A percentile compares a stretch with the other conserved stretches of the same genome.
Conservation (phyloP, 2,888 invertebrate species). For the Masnerella sp. region DNA sequence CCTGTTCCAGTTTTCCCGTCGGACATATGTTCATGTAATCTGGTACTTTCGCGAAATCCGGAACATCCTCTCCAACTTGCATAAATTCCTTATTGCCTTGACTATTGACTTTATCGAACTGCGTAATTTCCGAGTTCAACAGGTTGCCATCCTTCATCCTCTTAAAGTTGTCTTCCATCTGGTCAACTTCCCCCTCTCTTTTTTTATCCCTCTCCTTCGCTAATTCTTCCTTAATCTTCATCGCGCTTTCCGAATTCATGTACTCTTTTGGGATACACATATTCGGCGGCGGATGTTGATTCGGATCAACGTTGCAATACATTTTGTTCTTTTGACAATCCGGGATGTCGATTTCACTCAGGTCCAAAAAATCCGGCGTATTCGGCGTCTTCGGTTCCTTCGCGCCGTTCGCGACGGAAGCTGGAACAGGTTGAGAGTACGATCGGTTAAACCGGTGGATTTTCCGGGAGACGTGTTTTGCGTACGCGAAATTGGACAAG, state of each 20-base stretch:
- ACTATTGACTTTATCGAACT: no score
- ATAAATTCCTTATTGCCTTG: slow-evolving; percentile 8
- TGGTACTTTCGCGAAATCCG: slow-evolving; percentile 61
- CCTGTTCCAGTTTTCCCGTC: slow-evolving; percentile 64
- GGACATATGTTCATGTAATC: slow-evolving; percentile 72
- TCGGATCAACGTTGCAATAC: slow-evolving; percentile 65
- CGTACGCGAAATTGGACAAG: no score
- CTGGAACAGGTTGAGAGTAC: slow-evolving; percentile 61
- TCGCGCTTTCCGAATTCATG: slow-evolving; percentile 62
- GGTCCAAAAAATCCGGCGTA: slow-evolving; percentile 67
- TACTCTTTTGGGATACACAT: slow-evolving; percentile 72
- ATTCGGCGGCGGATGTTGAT: slow-evolving; percentile 65
- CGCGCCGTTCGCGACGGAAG: slow-evolving; percentile 68
- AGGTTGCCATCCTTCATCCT: no score
- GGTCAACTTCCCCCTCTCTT: no score
- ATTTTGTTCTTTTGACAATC: slow-evolving; percentile 57
- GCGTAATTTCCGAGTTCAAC: no score
- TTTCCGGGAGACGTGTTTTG: no score
- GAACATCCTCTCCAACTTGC: slow-evolving; percentile 44
- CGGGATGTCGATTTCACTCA: slow-evolving; percentile 63
- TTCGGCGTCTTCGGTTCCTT: slow-evolving; percentile 70
- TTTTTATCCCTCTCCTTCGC: no score
- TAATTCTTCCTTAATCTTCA: slow-evolving; percentile 8
- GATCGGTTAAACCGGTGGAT: no score
- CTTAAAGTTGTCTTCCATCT: no score